Base-by-base conservation (phyloP, 2,888 invertebrate genomes). In the Callosobruchus maculatus region DNA sequence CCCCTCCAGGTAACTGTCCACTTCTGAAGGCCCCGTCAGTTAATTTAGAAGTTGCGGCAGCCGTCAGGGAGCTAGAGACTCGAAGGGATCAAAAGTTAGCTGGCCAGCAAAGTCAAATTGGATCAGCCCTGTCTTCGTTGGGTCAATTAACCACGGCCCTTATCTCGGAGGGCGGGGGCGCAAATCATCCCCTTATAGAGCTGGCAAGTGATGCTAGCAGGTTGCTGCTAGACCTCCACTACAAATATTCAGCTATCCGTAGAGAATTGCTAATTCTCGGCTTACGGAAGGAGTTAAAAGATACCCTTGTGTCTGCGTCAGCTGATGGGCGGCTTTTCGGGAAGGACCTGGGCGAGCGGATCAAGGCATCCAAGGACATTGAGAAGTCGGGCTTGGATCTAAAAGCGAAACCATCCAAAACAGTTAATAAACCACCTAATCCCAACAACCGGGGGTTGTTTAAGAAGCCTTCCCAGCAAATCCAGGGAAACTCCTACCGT, bases 241-340 rank as follows among this genome's bases (percentile, higher is more conserved):
- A 73, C 71, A 71, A 73, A 68, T 31, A 76, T 7, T 75, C 76
- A 18, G 31, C 49, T 30, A 68, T 67, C 21, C 73, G 76, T 70
- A 26, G 75, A 71, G 73, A 73, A 18, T 68, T 76, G 20, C 20
- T 77, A 21, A 20, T 71, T 3, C 68, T 77, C 20, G 71, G 73
- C 22, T 30, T 77, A 21, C 67, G 69, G 21, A 77, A 77, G 69
- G 71, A 72, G 21, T 70, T 75, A 20, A 77, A 72, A 68, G 74
- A 73, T 9, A 76, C 75, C 20, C 69, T 73, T 0, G 31, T 71
- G 20, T 26, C 26, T 72, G 71, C 69, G 21, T 71, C 75, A 18
- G 70, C 31, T 26, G 75, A 74, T 67, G 77, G 70, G 20, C 74
- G 74, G 75, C 49, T 77, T 1, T 77, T 75, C 67, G 77, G 77